Conservation (phyloP, 2,888 invertebrate species). For the Acutogordius australiensis region DNA sequence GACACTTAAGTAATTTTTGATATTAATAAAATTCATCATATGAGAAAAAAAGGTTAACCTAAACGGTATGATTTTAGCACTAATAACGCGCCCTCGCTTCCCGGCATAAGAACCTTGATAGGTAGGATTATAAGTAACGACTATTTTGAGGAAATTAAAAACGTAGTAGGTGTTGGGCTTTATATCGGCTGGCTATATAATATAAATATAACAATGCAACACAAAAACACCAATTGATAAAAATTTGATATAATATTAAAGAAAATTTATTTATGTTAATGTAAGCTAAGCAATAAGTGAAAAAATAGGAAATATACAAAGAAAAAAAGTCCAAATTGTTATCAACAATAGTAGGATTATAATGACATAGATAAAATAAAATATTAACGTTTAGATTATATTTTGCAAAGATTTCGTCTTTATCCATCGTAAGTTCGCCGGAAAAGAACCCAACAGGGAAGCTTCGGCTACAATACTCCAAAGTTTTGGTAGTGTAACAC, state of each 20-base stretch:
- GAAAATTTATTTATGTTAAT: no score
- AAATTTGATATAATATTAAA: no score
- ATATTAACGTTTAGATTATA: background rate
- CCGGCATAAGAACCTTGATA: background rate
- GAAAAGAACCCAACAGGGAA: slow-evolving; percentile 85
- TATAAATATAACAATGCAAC: no score
- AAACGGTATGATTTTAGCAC: slow-evolving; percentile 27
- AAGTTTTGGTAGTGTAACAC: slow-evolving; percentile 37
- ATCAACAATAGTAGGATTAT: no score
- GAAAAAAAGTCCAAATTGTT: no score
- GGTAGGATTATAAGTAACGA: background rate
- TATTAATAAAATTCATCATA: no score
- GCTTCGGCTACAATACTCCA: slow-evolving; percentile 47
- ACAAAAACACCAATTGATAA: no score
- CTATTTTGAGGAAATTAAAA: background rate
- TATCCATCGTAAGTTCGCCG: background rate
- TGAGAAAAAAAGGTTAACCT: slow-evolving; percentile 21
- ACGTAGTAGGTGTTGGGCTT: background rate
- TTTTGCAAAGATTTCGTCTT: background rate
- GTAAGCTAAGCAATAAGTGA: no score
- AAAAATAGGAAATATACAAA: no score
- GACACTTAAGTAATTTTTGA: no score
- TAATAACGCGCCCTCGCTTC: slow-evolving; percentile 44
- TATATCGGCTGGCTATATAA: background rate
- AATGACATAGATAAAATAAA: no score